Base-by-base conservation (phyloP, 2,113 vertebrate species). In the Benitochromis conjunctus region DNA sequence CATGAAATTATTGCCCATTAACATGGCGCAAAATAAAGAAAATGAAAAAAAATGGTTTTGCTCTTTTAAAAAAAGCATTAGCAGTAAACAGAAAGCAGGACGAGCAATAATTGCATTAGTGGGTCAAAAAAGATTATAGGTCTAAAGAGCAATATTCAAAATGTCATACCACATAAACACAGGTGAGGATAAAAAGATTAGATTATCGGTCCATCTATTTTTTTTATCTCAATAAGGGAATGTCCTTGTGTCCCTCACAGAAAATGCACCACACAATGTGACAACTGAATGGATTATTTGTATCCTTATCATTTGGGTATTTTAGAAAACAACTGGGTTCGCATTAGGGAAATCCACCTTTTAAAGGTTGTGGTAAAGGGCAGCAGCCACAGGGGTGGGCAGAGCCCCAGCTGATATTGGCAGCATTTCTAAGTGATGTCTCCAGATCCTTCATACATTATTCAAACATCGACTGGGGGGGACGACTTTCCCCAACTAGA, bases 361-460 rank as follows among this genome's bases (percentile, higher is more conserved):
- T 92, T 91, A 95, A 96, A 95, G 94, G 92, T 94, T 89, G 94
- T 87, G 88, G 82, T 94, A 95, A 95, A 95, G 93, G 95, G 92
- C 94, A 95, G 84, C 87, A 88, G 88, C 86, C 92, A 88, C 80
- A 62, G 81, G 90, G 91, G 89, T 90, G 91, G 91, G 90, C 91
- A 90, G 76, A 86, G 91, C 88, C 83, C 86, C 84, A 87, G 91
- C 81, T 91, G 90, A 92, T 95, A 96, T 95, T 91, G 93, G 94
- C 95, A 95, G 94, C 93, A 91, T 95, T 92, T 94, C 93, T 95
- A 95, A 95, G 92, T 90, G 94, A 95, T 94, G 95, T 95, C 94
- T 95, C 92, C 88, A 93, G 90, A 94, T 93, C 90, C 89, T 85
- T 88, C 60, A 95, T 96, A 79, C 91, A 96, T 96, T 94, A 96